Base-by-base conservation (phyloP, 2,797 vertebrate species). In the Mustela erminea region DNA sequence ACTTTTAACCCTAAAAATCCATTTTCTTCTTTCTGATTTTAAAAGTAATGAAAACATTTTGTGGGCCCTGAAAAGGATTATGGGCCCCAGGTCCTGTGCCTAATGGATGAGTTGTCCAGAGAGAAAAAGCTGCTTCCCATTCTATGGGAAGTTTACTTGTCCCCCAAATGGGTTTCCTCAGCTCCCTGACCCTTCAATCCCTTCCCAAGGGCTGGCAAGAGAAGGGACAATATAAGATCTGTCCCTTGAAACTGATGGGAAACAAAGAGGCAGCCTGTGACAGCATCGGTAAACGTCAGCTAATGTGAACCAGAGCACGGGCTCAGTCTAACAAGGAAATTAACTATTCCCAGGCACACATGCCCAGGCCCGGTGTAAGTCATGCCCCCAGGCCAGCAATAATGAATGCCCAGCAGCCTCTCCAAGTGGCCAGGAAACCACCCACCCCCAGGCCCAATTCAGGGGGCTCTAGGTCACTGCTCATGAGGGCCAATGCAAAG, bases 371-470 rank as follows among this genome's bases (percentile, higher is more conserved):
- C 43, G 11, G 70, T 23, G 54, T 70, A 72, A 97, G 89, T 58
- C 23, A 81, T 43, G 94, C 97, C 98, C 68, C 15, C 0, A 88
- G 98, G 96, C 68, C 13, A 2, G 27, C 68, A 77, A 96, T 92
- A 95, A 95, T 97, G 97, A 98, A 97, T 93, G 95, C 87, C 78
- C n/a, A 38, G 74, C 88, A 97, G 95, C 72, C 97, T 92, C 96
- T 46, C 72, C 64, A 4, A 81, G 46, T 82, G 38, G 12, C 38
- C 21, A 25, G 20, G 49, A 90, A 87, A 52, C 77, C 25, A 14
- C 4, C 25, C 15, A 23, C 49, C 41, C 20, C 35, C 9, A 17
- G 10, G 6, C 35, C 29, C 38, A 75, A 13, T 32, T 81, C 80
- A 82, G 83, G 74, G 93, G 35, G 89, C 78, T 97, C 91, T 84